Conservation (phyloP, 1,140 invertebrate genomes). For the Drosophila pectinifera region DNA sequence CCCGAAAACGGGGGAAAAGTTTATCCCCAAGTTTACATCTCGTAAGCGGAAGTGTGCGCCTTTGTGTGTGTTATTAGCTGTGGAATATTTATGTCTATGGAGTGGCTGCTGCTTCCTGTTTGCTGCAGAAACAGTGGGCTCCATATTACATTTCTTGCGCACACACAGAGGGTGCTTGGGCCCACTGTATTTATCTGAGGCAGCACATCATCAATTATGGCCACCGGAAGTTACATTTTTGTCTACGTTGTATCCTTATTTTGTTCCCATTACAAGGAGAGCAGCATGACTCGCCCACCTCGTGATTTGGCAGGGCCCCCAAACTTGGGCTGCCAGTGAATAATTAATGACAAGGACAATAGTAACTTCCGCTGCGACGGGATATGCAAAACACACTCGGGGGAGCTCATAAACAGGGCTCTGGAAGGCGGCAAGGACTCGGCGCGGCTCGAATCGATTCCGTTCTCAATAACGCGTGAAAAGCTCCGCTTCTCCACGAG, state of each 20-base stretch:
- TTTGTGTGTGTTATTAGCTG: slow-evolving; percentile 63
- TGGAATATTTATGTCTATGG: slow-evolving; percentile 69
- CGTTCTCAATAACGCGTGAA: slow-evolving; percentile 47
- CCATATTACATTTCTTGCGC: slow-evolving; percentile 14
- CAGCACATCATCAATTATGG: slow-evolving; percentile 78
- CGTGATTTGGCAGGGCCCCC: slow-evolving; percentile 32
- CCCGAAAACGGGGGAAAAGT: slow-evolving; percentile 31
- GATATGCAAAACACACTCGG: slow-evolving; percentile 38
- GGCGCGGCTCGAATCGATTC: slow-evolving; percentile 26
- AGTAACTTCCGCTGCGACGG: slow-evolving; percentile 27
- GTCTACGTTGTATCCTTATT: slow-evolving; percentile 62
- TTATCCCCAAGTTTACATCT: slow-evolving; percentile 53
- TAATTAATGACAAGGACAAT: slow-evolving; percentile 67
- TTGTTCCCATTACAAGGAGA: slow-evolving; percentile 56
- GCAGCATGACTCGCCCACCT: slow-evolving; percentile 31
- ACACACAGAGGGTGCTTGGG: too few relatives aligned
- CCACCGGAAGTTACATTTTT: slow-evolving; percentile 72
- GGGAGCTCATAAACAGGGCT: slow-evolving; percentile 27
- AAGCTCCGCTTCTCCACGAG: slow-evolving; percentile 25
- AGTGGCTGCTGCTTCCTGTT: slow-evolving; percentile 61
- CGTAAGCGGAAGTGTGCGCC: slow-evolving; percentile 70
- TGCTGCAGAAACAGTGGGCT: slow-evolving; percentile 31
- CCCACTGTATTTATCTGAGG: slow-evolving; percentile 28
- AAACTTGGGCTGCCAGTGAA: slow-evolving; percentile 40
- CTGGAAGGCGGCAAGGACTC: slow-evolving; percentile 12